A percentile compares a stretch with the other conserved stretches of the same genome.
Conservation (phyloP, 2,113 vertebrate species). For the Notarius lentiginosus region DNA sequence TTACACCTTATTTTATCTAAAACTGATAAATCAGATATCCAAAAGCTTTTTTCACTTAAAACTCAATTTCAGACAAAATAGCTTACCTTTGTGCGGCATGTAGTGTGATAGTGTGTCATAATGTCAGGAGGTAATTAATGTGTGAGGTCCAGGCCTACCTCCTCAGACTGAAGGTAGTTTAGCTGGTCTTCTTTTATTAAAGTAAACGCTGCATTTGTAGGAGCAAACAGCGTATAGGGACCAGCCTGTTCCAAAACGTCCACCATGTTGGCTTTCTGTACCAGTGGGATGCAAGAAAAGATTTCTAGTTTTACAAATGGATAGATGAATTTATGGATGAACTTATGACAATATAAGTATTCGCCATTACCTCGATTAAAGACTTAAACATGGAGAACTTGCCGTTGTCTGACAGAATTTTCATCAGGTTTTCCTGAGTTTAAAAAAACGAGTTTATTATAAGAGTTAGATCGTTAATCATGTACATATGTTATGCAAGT, state of each 20-base stretch:
- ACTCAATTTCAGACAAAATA: not conserved
- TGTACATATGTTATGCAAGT: not conserved
- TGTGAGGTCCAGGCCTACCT: constrained; percentile 68
- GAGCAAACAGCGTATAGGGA: constrained; percentile 83
- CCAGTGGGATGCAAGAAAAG: constrained; percentile 47
- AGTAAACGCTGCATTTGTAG: constrained; percentile 75
- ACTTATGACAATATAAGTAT: not conserved
- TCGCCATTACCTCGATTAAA: constrained; percentile 78
- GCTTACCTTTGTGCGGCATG: not conserved
- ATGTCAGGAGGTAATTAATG: not conserved
- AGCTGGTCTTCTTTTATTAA: constrained; percentile 72
- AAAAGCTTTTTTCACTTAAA: not conserved
- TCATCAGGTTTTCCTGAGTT: constrained; percentile 81
- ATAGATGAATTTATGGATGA: not conserved
- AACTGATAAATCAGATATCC: not conserved
- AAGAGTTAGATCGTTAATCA: not conserved
- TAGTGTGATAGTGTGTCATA: not conserved
- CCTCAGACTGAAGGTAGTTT: constrained; percentile 76
- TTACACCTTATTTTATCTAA: not conserved
- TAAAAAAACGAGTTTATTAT: not conserved
- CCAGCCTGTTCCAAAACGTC: constrained; percentile 71
- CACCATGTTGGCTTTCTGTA: constrained; percentile 76
- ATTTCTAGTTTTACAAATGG: not conserved
- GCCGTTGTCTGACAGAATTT: constrained; percentile 75
- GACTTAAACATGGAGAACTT: constrained; percentile 79